Conservation (phyloP, 2,888 invertebrate species). For the Phengaris alcon region DNA sequence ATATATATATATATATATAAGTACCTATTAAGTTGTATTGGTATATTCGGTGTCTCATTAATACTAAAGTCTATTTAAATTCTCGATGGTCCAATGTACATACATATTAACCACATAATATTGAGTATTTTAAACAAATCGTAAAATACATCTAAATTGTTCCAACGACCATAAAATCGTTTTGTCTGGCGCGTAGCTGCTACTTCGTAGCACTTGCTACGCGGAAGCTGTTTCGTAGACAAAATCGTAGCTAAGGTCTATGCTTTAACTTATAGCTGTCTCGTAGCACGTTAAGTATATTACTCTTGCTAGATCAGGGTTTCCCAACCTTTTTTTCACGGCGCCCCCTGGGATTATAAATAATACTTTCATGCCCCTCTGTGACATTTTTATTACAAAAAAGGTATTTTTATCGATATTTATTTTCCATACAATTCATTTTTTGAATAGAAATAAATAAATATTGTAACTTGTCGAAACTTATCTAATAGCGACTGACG, state of each 20-base stretch:
- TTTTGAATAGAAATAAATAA: no score
- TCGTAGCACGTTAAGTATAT: neutral
- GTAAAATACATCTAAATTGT: neutral
- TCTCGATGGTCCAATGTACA: neutral
- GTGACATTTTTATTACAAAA: no score
- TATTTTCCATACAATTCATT: no score
- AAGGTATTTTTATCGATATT: no score
- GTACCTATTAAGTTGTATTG: no score
- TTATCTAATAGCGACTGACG: no score
- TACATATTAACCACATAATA: neutral
- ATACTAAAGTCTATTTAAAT: neutral
- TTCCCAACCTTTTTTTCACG: no score
- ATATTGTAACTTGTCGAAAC: no score
- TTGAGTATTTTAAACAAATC: neutral
- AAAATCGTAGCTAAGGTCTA: neutral
- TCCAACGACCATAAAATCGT: neutral
- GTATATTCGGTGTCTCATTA: neutral
- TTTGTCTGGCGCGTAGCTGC: neutral
- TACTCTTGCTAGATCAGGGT: no score
- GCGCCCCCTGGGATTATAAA: no score
- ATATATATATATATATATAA: no score
- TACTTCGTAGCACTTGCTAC: neutral
- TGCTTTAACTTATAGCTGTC: neutral
- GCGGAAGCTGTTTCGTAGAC: neutral
- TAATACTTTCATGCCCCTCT: no score